These are phyloP conservation scores for Rutilus rutilus DNA, from an alignment of 2,113 vertebrate genomes.

Conservation along the genomic window DNA sequence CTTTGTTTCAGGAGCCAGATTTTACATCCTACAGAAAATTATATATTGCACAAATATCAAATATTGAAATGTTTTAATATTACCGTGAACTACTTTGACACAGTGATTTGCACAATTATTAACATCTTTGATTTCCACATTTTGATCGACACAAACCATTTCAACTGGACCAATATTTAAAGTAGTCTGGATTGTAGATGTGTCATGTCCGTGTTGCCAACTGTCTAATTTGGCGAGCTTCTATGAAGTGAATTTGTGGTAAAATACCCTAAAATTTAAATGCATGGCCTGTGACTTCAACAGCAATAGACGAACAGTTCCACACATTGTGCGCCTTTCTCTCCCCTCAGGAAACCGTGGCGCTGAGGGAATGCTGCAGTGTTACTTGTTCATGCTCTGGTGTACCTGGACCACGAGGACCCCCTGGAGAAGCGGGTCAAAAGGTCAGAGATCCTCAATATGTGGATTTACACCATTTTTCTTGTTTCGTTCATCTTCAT, in stretches of 20 bases:
- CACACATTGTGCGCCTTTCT: background rate
- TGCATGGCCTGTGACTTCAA: background rate
- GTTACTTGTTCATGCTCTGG: slow-evolving; percentile 81
- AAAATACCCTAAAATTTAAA: background rate
- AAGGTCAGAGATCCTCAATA: slow-evolving; percentile 74
- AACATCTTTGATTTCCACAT: background rate
- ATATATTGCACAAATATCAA: background rate
- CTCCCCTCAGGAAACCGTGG: slow-evolving; percentile 74
- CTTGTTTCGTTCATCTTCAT: background rate
- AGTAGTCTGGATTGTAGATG: background rate
- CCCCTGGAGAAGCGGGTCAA: slow-evolving; percentile 67
- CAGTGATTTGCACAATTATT: background rate
- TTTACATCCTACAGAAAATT: background rate
- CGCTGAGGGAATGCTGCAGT: slow-evolving; percentile 81
- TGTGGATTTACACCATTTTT: background rate
- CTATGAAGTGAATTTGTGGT: background rate
- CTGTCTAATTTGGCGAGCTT: background rate
- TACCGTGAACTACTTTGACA: too few species aligned
- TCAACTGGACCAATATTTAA: background rate
- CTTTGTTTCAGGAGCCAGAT: background rate
- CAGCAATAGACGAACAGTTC: background rate
- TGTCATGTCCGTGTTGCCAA: background rate
- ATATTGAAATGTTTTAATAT: background rate
- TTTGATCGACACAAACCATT: background rate
- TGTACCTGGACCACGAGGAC: slow-evolving; percentile 74